Base-by-base conservation (phyloP, 1,140 invertebrate genomes). In the Ips typographus region DNA sequence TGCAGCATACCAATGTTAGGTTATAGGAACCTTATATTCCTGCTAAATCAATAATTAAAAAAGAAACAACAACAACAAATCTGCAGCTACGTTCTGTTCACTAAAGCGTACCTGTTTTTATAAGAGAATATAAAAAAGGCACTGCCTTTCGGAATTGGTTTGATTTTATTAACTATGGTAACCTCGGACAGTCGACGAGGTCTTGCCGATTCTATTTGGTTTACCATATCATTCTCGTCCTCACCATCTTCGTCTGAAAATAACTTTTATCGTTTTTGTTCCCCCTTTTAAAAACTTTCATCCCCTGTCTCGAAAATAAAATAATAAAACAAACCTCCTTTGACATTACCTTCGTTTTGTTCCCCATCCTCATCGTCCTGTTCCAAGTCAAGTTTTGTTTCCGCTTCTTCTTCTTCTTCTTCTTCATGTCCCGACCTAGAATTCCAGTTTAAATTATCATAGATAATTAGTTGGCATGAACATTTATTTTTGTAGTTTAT, bases 121-220 rank as follows among this genome's bases (percentile, higher is more conserved):
- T 90, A 89, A 72, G 91, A 91, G 86, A 99, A 97, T 81, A 99
- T 89, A 87, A 98, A 99, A 83, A 99, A 95, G 61, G 96, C 93
- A 77, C 90, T 90, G 74, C 90, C 93, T 76, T 91, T 89, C 71
- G 98, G 98, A 77, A 99, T 98, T 55, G 96, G 95, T 83, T 95
- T 93, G 80, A 91, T 90, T 84, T 93, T 89, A 77, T 88, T 94
- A 67, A 90, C 86, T 74, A 92, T 91, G 82, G 91, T 93, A 75
- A 95, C 87, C 82, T 98, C 94, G 38, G 95, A 97, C 84, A 97
- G 88, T 73, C 96, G 86, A 64, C 95, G 85, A 64, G 96, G 96
- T 76, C 94, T 87, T 75, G 87, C 92, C 70, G 90, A 84, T 47
- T 83, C 81, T 75, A 74, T 77, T 52, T 70, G 68, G 60, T 76